Base-by-base conservation (phyloP, 1,140 invertebrate species). In the Pinna nobilis region DNA sequence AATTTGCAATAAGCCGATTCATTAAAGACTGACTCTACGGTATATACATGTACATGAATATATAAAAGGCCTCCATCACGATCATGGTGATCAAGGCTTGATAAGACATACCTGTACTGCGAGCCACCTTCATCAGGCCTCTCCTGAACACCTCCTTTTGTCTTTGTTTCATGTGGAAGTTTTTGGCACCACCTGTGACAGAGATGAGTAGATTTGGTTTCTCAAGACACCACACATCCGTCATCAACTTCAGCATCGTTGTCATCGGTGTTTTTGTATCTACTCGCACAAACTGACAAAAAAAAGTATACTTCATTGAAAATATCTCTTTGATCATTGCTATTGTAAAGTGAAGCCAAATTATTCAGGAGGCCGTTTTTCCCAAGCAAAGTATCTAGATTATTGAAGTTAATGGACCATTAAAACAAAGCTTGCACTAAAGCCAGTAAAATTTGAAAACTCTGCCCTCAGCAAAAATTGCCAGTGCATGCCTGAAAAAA, bases 161-260 rank as follows among this genome's bases (percentile, higher is more conserved):
- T 65, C 84, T 78, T 7, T 81, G 78, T 59, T 88, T 86, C 82
- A 90, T 87, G 23, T 80, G 81, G 76, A 90, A 89, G 70, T 88
- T 88, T 70, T 90, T 87, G 18, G 90, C 90, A 3, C 90, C 90
- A 0, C 90, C 90, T 30, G 89, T 90, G 18, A 91, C 59, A 9
- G 65, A 74, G 35, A 77, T 68, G 6, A 66, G 57, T 13, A 77
- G 39, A 25, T 69, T 68, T 18, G 90, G 90, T 47, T 81, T 80
- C 33, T 85, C 76, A 39, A 89, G 70, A n/a, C 74, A 68, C 90
- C 90, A 90, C 13, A 85, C 78, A 33, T 89, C 75, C 64, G 80
- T 83, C 74, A 90, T 77, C 30, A 90, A 76, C 7, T 82, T 39
- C 47, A 64, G 33, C 39, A 74, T 60, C 0, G 33, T 35, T 1